A percentile compares a stretch with the other conserved stretches of the same genome.
Evolutionary conservation across 2,888 invertebrate genomes (phyloP).

Genomic region (Eupithecia insigniata): DNA sequence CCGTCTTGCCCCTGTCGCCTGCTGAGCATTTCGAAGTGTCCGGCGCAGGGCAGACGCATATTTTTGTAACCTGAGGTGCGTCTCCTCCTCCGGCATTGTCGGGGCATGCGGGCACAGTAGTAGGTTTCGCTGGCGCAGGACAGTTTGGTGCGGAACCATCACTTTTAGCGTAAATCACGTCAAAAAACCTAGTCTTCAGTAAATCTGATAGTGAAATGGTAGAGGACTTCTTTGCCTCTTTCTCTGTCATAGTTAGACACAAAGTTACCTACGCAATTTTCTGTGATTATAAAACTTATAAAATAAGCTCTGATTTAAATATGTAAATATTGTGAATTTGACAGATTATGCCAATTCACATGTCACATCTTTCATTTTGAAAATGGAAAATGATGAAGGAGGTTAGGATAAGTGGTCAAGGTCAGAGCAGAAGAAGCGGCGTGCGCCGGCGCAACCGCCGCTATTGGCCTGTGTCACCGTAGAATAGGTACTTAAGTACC

Average conservation of each 20-base stretch:
- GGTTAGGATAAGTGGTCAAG: neutral
- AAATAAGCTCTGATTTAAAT: neutral
- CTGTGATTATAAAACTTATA: neutral
- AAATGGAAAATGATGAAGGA: constrained; percentile 18
- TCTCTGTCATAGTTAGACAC: constrained; percentile 31
- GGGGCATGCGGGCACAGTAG: constrained; percentile 27
- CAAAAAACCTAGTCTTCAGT: constrained; percentile 63
- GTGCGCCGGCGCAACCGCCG: neutral
- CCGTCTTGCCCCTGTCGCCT: constrained; percentile 74
- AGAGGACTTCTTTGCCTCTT: constrained; percentile 44
- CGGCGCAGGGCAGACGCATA: constrained; percentile 50
- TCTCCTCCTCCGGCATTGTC: constrained; percentile 40
- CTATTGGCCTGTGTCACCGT: neutral
- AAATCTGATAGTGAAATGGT: constrained; percentile 62
- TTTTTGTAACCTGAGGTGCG: constrained; percentile 38
- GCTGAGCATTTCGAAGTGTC: constrained; percentile 54
- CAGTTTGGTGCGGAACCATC: constrained; percentile 49
- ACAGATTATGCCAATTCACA: neutral
- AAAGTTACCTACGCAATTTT: neutral
- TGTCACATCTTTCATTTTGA: constrained; percentile 15
- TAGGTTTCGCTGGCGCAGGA: constrained; percentile 14
- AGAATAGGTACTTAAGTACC: too few species aligned
- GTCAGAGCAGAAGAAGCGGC: neutral
- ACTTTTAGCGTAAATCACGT: constrained; percentile 69
- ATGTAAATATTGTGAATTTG: constrained; percentile 1